A percentile compares a stretch with the other conserved stretches of the same genome.
Conservation (phyloP, 2,888 invertebrate species). For the Diaphora mendica region DNA sequence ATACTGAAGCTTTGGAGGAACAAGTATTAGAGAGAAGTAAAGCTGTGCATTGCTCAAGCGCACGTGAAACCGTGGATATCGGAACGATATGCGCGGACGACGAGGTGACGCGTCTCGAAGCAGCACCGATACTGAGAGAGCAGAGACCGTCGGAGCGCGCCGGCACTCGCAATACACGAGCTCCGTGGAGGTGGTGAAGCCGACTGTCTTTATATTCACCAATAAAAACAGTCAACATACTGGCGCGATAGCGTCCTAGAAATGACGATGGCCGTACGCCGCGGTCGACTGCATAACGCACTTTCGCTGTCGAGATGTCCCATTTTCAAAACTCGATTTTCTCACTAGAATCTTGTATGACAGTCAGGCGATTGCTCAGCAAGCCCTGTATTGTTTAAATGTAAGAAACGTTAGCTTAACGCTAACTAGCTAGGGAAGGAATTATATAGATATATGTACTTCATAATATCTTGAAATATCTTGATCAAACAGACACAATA, state of each 20-base stretch:
- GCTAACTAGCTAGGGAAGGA: neutral
- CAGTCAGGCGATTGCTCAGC: constrained; percentile 16
- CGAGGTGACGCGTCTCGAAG: constrained; percentile 52
- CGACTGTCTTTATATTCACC: constrained; percentile 51
- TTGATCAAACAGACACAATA: neutral
- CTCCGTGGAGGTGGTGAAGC: constrained; percentile 37
- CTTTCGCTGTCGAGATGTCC: constrained; percentile 71
- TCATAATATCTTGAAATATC: neutral
- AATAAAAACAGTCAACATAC: constrained; percentile 53
- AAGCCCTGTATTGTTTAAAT: constrained; percentile 26
- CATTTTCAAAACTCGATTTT: constrained; percentile 63
- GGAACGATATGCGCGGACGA: constrained; percentile 20
- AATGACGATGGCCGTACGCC: constrained; percentile 56
- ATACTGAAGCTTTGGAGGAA: constrained; percentile 18
- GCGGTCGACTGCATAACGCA: constrained; percentile 62
- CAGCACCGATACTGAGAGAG: constrained; percentile 57
- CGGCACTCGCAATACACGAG: constrained; percentile 50
- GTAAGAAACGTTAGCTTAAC: neutral
- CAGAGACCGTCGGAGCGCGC: constrained; percentile 39
- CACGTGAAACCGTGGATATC: constrained; percentile 51
- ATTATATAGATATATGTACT: neutral
- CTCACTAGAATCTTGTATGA: constrained; percentile 35
- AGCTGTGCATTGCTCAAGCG: constrained; percentile 50
- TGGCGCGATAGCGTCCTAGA: constrained; percentile 70
- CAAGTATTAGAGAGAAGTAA: constrained; percentile 32